Evolutionary conservation across 2,888 invertebrate species (phyloP), one percentile per base, ranked within the genome.

Genomic region (Platerodrilus igneus): DNA sequence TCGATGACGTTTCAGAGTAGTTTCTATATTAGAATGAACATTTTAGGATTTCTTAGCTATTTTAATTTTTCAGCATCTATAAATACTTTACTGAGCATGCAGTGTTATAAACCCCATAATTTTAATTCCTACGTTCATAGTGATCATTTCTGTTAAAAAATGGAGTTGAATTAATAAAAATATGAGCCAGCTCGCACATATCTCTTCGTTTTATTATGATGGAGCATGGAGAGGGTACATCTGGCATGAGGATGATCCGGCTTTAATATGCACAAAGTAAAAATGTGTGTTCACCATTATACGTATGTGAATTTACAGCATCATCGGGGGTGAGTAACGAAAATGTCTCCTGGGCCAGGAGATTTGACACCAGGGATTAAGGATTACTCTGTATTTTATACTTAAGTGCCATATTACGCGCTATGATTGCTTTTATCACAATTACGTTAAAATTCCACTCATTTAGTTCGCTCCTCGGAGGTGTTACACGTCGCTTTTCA

Each of bases 201-300:
- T 51, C 45, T 41, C 43, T 45, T 30, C 25, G 45, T 49, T 51
- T 49, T 51, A 51, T 51, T 51, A 51, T 57, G 57, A 57, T 57
- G 54, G 45, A 45, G 41, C 22, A 41, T 37, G 45, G 45, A 37
- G 45, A 47, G 47, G 47, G 39, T 40, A 37, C 36, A 41, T 36
- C 45, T 45, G 45, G 45, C 41, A 41, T 45, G 53, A 57, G 55
- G 52, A 55, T 52, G 53, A 54, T 55, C 52, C 46, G 48, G 53
- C 48, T 55, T 55, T 55, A 66, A 66, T 65, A 64, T 60, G 62
- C 52, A 56, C 59, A 57, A 62, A 67, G 67, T 66, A 66, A 64
- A 67, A 67, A 67, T 66, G 65, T 67, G 57, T 67, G 67, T 67
- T 60, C 57, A 55, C 64, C 64, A 66, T 67, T 67, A 67, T 57